Percentiles rank a stretch among this genome's conserved stretches.
Evolutionary conservation across 2,888 invertebrate species (phyloP).

Genomic region (Agrotis puta): DNA sequence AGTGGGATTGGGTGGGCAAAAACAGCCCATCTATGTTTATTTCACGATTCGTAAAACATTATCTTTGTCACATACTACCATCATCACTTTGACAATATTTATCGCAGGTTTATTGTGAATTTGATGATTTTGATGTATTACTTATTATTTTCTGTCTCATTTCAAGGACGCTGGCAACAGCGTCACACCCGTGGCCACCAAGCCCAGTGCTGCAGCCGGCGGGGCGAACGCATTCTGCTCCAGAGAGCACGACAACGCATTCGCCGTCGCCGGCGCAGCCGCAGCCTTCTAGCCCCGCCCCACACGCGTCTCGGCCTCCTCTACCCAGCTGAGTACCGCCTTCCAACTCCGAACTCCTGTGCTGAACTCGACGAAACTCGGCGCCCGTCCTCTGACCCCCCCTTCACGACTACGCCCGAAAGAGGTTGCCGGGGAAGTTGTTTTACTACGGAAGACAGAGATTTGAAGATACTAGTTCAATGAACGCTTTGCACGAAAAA

Average conservation of each 20-base stretch:
- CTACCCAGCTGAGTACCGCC: constrained; percentile 91
- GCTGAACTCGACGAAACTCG: constrained; percentile 91
- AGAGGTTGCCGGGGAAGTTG: constrained; percentile 83
- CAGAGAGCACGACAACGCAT: constrained; percentile 91
- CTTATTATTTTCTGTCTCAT: neutral
- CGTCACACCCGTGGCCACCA: constrained; percentile 95
- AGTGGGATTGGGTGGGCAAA: too few species aligned
- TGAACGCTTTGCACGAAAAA: constrained; percentile 64
- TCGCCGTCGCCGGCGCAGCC: constrained; percentile 87
- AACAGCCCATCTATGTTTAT: too few species aligned
- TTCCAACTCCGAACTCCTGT: constrained; percentile 91
- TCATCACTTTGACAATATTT: too few species aligned
- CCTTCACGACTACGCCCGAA: constrained; percentile 80
- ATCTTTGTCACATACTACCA: too few species aligned
- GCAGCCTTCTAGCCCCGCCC: constrained; percentile 87
- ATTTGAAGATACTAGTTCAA: constrained; percentile 69
- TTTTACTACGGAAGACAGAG: constrained; percentile 75
- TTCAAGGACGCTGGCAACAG: constrained; percentile 91
- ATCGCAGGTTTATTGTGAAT: too few species aligned
- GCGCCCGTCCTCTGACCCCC: constrained; percentile 88
- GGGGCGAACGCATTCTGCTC: constrained; percentile 94
- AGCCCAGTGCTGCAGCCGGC: constrained; percentile 94
- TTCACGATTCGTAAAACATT: too few species aligned
- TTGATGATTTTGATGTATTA: too few species aligned
- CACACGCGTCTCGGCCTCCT: constrained; percentile 82